Evolutionary conservation across 2,888 invertebrate genomes (phyloP), one percentile per base, ranked within the genome.

Genomic region (Rhyacophila evoluta): DNA sequence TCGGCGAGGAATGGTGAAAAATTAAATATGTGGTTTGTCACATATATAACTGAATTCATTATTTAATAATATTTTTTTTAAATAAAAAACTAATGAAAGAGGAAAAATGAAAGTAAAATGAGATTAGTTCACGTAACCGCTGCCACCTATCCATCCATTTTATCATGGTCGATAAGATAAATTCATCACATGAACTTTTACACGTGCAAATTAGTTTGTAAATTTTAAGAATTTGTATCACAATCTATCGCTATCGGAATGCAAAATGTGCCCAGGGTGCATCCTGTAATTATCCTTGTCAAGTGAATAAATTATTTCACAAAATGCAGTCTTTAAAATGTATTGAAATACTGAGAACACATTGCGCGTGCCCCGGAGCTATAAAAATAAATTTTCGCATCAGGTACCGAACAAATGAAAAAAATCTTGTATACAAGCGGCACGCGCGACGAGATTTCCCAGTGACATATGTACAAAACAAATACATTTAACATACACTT

Each of bases 361-460:
- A 10, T 55, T 10, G 12, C 55, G 55, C 55, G 55, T 55, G 55
- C 55, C 19, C 55, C 55, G 19, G 55, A 55, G 15, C 55, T 55
- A 55, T 55, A 55, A 55, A 55, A 55, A 55, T 55, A 55, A 19
- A 55, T 55, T 55, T 6, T 55, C 25, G 19, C 12, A 41, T 41
- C 15, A 19, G 4, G 29, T 33, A 41, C 55, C 25, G 25, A 55
- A 25, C 2, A 8, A 25, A 19, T 3, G 19, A 55, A 55, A 38
- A 55, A 55, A 55, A 55, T 55, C 55, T 55, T 55, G 19, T 55
- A 19, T 55, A 55, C 55, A 55, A 19, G 19, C 55, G 19, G 55
- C 55, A 55, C 55, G 55, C 55, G 55, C 25, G 19, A 19, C 19
- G 55, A 19, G 19, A 55, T 55, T 19, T 55, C 55, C 10, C 55